Percentiles rank a stretch among this genome's conserved stretches.
These are phyloP conservation scores for Pipistrellus pygmaeus DNA, from an alignment of 2,797 vertebrate genomes.

Conservation along the genomic window DNA sequence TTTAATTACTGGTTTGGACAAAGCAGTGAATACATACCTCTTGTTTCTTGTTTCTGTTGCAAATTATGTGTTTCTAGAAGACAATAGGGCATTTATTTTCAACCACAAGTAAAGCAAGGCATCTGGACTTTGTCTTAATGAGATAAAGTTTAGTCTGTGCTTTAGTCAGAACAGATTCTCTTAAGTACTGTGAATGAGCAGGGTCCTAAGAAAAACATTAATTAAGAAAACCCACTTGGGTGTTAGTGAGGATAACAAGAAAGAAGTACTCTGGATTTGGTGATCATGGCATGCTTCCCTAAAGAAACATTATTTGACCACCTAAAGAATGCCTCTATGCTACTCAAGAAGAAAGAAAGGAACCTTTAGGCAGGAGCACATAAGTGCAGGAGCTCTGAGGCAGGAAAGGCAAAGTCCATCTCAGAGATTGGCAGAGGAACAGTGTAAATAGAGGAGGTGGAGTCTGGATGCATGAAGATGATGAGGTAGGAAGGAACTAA, in stretches of 20 bases:
- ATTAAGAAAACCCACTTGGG: not conserved
- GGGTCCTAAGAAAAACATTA: not conserved
- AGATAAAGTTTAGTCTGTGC: constrained; percentile 83
- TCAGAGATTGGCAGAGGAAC: not conserved
- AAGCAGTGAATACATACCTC: constrained; percentile 60
- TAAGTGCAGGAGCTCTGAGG: not conserved
- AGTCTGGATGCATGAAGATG: not conserved
- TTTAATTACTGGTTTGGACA: constrained; percentile 73
- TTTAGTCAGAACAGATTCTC: constrained; percentile 46
- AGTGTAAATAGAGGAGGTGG: too few relatives aligned
- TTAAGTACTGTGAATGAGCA: not conserved
- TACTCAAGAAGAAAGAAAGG: not conserved
- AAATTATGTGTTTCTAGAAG: constrained; percentile 70
- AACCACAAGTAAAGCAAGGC: constrained; percentile 77
- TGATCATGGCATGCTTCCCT: not conserved
- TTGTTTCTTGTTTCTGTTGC: constrained; percentile 72
- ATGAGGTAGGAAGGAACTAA: not conserved
- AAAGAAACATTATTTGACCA: not conserved
- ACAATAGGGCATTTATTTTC: constrained; percentile 77
- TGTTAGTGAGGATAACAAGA: not conserved
- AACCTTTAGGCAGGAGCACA: not conserved
- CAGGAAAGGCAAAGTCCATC: not conserved
- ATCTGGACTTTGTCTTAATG: constrained; percentile 84
- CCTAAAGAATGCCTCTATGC: not conserved
- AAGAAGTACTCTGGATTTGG: not conserved